These are phyloP conservation scores for Ictalurus furcatus DNA, from an alignment of 2,113 vertebrate genomes.

Conservation along the genomic window DNA sequence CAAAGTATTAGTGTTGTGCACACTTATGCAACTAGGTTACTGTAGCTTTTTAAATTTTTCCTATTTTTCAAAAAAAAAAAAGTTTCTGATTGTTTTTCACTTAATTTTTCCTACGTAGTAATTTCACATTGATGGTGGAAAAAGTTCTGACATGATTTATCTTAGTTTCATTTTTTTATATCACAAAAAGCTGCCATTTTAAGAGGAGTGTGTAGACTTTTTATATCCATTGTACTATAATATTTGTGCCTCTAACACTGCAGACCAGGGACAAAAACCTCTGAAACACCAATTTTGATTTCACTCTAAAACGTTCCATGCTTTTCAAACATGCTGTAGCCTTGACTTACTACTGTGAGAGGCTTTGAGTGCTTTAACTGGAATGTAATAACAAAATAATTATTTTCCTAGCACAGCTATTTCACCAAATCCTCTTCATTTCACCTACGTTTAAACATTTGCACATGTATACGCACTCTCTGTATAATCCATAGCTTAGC, in stretches of 20 bases:
- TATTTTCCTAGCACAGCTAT: background rate
- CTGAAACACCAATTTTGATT: background rate
- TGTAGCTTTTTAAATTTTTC: no score
- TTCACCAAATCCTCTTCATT: slow-evolving; percentile 14
- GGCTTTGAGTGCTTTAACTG: background rate
- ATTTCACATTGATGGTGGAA: no score
- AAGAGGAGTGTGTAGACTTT: no score
- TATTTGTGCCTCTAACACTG: background rate
- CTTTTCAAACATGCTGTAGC: background rate
- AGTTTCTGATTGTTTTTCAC: no score
- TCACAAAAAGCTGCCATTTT: no score
- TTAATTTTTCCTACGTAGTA: no score
- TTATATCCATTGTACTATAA: no score
- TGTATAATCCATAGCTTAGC: background rate
- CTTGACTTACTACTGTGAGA: background rate
- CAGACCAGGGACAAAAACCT: background rate
- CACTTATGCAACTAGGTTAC: no score
- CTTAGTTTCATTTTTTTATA: no score
- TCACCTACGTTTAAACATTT: background rate
- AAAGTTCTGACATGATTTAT: no score
- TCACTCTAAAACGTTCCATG: background rate
- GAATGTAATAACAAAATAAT: background rate
- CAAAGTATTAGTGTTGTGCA: no score
- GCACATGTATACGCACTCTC: background rate
- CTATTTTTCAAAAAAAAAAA: no score